Percentiles rank a stretch among this genome's conserved stretches.
phyloP scores from a whole-genome alignment of 64 coral and sea anemone genomes.

The Platygyra sinensis region DNA sequence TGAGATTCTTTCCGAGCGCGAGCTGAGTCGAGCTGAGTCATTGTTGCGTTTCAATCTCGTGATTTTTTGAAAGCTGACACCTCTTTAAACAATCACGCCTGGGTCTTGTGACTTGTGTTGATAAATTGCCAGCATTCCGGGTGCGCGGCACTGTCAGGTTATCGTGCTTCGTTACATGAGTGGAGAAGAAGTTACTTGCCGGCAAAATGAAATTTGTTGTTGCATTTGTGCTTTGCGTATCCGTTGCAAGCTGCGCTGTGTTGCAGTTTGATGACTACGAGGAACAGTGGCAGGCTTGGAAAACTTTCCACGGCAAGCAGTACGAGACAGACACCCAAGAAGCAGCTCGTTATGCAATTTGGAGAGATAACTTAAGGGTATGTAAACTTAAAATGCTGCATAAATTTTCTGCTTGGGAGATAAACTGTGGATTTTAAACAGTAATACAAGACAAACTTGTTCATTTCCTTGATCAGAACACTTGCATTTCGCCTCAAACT shows the following conservation, averaged over 20 bases:
- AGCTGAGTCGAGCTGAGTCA: slow-evolving; percentile 1
- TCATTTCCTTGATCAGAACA: background rate
- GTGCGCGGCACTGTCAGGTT: background rate
- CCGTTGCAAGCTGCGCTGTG: slow-evolving; percentile 42
- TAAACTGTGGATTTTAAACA: background rate
- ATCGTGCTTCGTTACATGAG: too few relatives aligned
- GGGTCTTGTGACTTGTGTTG: slow-evolving; percentile 18
- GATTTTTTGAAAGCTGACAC: background rate
- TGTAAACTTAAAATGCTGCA: background rate
- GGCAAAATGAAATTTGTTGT: background rate
- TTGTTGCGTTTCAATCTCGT: background rate
- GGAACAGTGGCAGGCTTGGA: slow-evolving; percentile 74
- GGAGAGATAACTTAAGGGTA: slow-evolving; percentile 75
- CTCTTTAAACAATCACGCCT: background rate
- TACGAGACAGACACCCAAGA: slow-evolving; percentile 62
- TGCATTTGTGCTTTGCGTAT: slow-evolving; percentile 44
- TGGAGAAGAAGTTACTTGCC: background rate
- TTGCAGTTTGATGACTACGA: slow-evolving; percentile 44
- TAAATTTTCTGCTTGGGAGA: background rate
- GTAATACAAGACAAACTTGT: background rate
- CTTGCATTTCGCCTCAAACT: background rate
- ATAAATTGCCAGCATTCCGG: background rate
- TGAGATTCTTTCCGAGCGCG: too few relatives aligned
- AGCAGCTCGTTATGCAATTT: slow-evolving; percentile 53
- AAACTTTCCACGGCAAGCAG: slow-evolving; percentile 54